phyloP scores from a whole-genome alignment of 37 sponge, comb jelly and placozoan genomes.

The Haliclona indistincta region DNA sequence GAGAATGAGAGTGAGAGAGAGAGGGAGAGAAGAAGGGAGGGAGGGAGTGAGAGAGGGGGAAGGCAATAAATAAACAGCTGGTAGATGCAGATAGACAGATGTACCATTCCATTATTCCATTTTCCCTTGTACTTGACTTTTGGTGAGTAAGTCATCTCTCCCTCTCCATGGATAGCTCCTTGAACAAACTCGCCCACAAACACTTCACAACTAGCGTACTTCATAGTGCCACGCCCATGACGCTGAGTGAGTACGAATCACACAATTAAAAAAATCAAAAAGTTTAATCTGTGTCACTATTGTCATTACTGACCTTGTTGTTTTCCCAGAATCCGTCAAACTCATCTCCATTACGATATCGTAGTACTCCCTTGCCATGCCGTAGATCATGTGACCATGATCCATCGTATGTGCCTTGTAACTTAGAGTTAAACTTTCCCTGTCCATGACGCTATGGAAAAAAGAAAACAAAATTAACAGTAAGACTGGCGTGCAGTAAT shows the following conservation, averaged over 20 bases:
- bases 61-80: neutral
- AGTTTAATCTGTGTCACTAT: neutral
- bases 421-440: constrained; percentile 37
- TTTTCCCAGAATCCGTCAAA: constrained; percentile 87
- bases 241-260: constrained; percentile 55
- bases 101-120: constrained; percentile 75
- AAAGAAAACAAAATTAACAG: too few species aligned
- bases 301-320: constrained; percentile 44
- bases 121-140: constrained; percentile 73
- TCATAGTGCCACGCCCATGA: constrained; percentile 61
- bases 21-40: too few species aligned
- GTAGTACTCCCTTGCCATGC: constrained; percentile 66
- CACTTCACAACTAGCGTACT: constrained; percentile 50
- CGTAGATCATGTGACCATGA: constrained; percentile 70
- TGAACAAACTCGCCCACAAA: constrained; percentile 67
- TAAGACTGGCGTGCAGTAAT: too few species aligned
- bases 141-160: constrained; percentile 74
- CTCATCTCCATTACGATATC: constrained; percentile 68
- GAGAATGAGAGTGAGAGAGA: too few species aligned
- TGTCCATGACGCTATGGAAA: constrained; percentile 82
- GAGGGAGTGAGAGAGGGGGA: too few species aligned
- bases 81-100: neutral
- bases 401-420: constrained; percentile 71
- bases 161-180: constrained; percentile 74
- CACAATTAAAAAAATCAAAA: too few species aligned